Base-by-base conservation (phyloP, 2,888 invertebrate genomes). In the Ametastegia equiseti region DNA sequence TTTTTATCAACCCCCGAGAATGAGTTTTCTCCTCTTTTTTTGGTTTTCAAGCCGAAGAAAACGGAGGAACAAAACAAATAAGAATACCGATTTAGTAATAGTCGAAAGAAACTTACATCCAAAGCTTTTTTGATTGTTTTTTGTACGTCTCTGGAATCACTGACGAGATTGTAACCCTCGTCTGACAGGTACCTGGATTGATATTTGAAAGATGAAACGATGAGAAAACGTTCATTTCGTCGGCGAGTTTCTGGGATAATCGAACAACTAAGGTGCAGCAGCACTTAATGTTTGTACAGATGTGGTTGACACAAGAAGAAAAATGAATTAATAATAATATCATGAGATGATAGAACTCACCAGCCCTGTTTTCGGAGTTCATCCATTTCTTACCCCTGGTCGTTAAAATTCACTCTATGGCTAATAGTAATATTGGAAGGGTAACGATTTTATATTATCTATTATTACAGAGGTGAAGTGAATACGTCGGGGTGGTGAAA, bases 141-240 rank as follows among this genome's bases (percentile, higher is more conserved):
- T 88, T 94, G 93, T 86, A 94, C 91, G 92, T 97, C 96, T 83
- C 93, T 92, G 91, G 94, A 94, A 92, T 95, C 94, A 84, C 94
- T 94, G 86, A 96, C 92, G 88, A 93, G 92, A 90, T 95, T 94
- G 83, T 95, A 92, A 85, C 96, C 97, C 88, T 95, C 95, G 84
- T 94, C 94, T 84, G 96, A 95, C 85, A 97, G 92, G 91, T 95
- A 93, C 96, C 97, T 96, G 92, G 84, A 93, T 30, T 30, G 30
- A 93, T 86, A 15, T 71, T 50, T n/a, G 50, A 50, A 50, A n/a
- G n/a, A n/a, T n/a, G n/a, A n/a, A n/a, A n/a, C n/a, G n/a, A n/a
- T n/a, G n/a, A n/a, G n/a, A n/a, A n/a, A n/a, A n/a, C n/a, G n/a
- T 63, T 15, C 30, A 27, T 33, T 30, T 30, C 73, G 33, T 69